A percentile compares a stretch with the other conserved stretches of the same genome.
Evolutionary conservation across 1,140 invertebrate genomes (phyloP).

Genomic region (Luehdorfia chinensis): DNA sequence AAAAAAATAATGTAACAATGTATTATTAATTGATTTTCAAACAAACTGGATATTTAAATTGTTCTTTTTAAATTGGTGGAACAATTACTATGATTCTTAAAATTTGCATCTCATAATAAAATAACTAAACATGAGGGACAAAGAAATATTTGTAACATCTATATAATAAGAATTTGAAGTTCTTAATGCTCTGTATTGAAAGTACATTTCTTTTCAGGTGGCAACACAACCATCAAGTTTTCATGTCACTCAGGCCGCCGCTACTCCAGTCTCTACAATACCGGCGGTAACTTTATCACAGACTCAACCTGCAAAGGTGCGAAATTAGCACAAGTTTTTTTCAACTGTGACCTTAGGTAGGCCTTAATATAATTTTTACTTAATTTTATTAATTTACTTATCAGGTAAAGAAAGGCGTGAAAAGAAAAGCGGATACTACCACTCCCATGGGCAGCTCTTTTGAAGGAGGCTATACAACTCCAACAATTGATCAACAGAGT

Average conservation of each 20-base stretch:
- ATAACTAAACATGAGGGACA: too few relatives aligned
- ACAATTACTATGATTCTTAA: too few relatives aligned
- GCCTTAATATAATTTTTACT: conserved; percentile 1
- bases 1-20: too few relatives aligned
- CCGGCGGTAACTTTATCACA: conserved; percentile 69
- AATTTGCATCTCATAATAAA: too few relatives aligned
- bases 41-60: too few relatives aligned
- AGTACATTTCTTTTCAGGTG: conserved; percentile 58
- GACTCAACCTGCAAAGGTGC: conserved; percentile 72
- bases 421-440: conserved; percentile 99
- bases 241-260: conserved; percentile 63
- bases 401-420: conserved; percentile 96
- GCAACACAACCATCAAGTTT: conserved; percentile 71
- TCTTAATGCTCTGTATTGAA: too few relatives aligned
- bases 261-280: conserved; percentile 62
- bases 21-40: too few relatives aligned
- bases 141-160: too few relatives aligned
- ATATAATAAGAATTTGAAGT: too few relatives aligned
- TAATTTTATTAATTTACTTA: conserved; percentile 3
- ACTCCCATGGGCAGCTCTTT: conserved; percentile 88
- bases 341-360: not conserved
- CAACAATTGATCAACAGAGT: conserved; percentile 78
- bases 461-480: conserved; percentile 74
- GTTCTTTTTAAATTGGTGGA: too few relatives aligned
- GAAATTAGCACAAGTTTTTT: not conserved